Evolutionary conservation across 2,888 invertebrate species (phyloP), one percentile per base, ranked within the genome.

Genomic region (Andrena praecox): DNA sequence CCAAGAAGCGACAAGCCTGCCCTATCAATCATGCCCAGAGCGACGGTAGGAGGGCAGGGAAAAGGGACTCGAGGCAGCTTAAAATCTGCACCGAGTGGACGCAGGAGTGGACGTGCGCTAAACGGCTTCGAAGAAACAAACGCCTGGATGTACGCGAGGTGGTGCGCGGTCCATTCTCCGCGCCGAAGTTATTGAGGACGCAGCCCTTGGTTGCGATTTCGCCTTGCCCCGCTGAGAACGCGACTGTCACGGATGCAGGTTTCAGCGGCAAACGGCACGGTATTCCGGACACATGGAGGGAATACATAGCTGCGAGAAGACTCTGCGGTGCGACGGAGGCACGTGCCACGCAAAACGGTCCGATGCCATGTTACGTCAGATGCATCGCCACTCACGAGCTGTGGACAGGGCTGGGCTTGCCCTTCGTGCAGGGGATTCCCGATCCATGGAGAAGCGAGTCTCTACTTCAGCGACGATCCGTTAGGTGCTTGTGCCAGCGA

Each of bases 271-370:
- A 27, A 6, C 71, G 82, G 42, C 78, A 67, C 33, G 88, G 88
- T 5, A 88, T 88, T 70, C 88, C 88, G 1, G 87, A 88, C 56
- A 62, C 86, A 29, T 88, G 88, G 88, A 59, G 59, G 8, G 88
- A 88, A 59, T 87, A 87, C 42, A 76, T 88, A 42, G 73, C 67
- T 2, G 29, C 42, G 8, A 75, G 76, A 50, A 85, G 85, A 54
- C 48, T 78, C 5, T 79, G 82, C n/a, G 60, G 54, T 29, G 63
- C 10, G 8, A 59, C 69, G 33, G 56, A 85, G 10, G 24, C 20
- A 35, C 4, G 24, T 31, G n/a, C 35, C 31, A 10, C 70, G 63
- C 72, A 64, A 67, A 68, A 56, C 20, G 42, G 82, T 70, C 63
- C 80, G 29, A 80, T 84, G 77, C 62, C 81, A 16, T 54, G 71